phyloP scores from a whole-genome alignment of 2,113 vertebrate genomes.

The Otolemur garnettii region DNA sequence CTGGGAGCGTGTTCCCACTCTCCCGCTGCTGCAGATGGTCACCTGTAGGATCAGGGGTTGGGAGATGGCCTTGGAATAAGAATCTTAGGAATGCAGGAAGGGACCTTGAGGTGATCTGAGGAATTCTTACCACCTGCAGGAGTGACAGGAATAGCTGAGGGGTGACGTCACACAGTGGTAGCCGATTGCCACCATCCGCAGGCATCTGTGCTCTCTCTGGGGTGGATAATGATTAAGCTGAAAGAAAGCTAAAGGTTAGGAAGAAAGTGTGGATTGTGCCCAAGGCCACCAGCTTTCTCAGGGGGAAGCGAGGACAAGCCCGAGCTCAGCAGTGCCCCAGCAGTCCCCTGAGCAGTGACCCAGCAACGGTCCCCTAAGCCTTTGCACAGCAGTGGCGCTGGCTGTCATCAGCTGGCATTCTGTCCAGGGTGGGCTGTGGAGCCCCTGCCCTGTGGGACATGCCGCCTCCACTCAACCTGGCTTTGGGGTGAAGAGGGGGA shows the following conservation, averaged over 20 bases:
- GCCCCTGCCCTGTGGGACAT: accelerated
- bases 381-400: too few species aligned
- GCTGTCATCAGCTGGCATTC: background rate
- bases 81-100: background rate
- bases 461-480: background rate
- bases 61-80: accelerated
- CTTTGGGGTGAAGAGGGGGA: accelerated
- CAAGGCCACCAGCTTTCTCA: background rate
- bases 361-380: accelerated
- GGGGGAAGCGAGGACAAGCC: background rate
- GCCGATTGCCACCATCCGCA: accelerated
- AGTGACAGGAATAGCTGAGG: background rate
- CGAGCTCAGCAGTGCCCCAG: background rate
- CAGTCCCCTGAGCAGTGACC: accelerated
- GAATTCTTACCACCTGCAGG: background rate
- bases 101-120: background rate
- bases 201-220: background rate
- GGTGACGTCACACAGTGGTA: background rate
- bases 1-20: accelerated
- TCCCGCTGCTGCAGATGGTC: background rate
- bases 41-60: accelerated
- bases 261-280: background rate
- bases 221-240: background rate
- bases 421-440: accelerated
- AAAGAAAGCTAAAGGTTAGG: background rate